Evolutionary conservation across 2,888 invertebrate genomes (phyloP).

Genomic region (Atrina japonica): DNA sequence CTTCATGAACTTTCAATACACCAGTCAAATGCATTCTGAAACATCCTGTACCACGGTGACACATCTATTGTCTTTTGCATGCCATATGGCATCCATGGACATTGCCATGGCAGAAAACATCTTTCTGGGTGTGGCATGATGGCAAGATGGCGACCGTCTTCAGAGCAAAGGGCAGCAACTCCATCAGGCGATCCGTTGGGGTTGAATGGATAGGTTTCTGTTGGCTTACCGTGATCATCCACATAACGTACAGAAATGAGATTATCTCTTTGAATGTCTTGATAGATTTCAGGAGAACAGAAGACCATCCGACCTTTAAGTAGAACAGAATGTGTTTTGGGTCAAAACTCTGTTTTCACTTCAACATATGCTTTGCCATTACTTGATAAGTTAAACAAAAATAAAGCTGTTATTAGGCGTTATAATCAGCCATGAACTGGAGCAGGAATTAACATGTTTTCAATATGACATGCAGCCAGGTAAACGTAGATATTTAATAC

Average conservation of each 20-base stretch:
- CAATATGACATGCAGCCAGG: no score
- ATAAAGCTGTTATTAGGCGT: no score
- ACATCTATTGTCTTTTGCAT: conserved; percentile 78
- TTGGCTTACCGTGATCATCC: conserved; percentile 87
- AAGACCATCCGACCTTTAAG: conserved; percentile 82
- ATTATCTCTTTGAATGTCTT: conserved; percentile 80
- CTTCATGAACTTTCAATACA: conserved; percentile 56
- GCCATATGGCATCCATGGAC: conserved; percentile 82
- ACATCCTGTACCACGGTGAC: conserved; percentile 96
- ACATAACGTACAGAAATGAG: conserved; percentile 92
- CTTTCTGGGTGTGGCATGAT: conserved; percentile 99
- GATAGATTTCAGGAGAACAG: conserved; percentile 77
- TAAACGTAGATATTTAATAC: no score
- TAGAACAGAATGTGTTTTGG: conserved; percentile 11
- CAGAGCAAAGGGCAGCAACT: conserved; percentile 93
- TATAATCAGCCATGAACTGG: no score
- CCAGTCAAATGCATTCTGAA: conserved; percentile 88
- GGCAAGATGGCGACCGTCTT: conserved; percentile 95
- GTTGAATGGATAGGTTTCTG: conserved; percentile 91
- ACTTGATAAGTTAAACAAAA: no score
- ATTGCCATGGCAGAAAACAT: conserved; percentile 94
- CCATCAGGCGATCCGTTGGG: conserved; percentile 87
- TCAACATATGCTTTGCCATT: no score
- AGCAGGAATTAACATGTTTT: no score
- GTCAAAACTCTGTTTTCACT: no score